Evolutionary conservation across 2,888 invertebrate genomes (phyloP).

Genomic region (Melanophora roralis): DNA sequence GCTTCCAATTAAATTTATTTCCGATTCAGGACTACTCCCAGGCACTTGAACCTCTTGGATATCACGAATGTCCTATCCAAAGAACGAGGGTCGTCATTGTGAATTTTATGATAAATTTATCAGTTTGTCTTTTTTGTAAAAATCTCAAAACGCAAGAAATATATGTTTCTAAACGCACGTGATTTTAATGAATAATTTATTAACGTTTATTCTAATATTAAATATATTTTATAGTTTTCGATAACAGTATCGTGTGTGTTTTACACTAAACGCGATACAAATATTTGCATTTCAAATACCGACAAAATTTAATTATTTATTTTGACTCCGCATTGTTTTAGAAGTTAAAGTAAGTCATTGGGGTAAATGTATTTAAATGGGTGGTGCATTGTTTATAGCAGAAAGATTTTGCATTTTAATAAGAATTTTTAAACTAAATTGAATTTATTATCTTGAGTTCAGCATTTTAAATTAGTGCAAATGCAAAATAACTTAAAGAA

Average conservation of each 20-base stretch:
- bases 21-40: too few relatives aligned
- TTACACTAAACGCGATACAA: neutral
- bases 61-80: too few relatives aligned
- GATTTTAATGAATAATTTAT: slow-evolving; percentile 17
- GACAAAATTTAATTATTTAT: slow-evolving; percentile 24
- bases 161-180: neutral
- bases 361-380: neutral
- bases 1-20: too few relatives aligned
- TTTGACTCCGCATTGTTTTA: neutral
- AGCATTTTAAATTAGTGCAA: neutral
- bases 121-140: too few relatives aligned
- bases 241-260: slow-evolving; percentile 21
- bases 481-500: neutral
- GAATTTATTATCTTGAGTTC: neutral
- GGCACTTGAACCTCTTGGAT: too few relatives aligned
- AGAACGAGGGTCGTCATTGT: too few relatives aligned
- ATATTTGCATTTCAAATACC: slow-evolving; percentile 13
- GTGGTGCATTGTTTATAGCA: neutral
- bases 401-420: neutral
- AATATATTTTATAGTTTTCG: neutral
- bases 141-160: too few relatives aligned
- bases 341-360: neutral
- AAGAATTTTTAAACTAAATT: neutral
- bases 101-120: too few relatives aligned
- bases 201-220: neutral